Conservation (phyloP, 2,797 vertebrate genomes). For the Rhinoraja longicauda region DNA sequence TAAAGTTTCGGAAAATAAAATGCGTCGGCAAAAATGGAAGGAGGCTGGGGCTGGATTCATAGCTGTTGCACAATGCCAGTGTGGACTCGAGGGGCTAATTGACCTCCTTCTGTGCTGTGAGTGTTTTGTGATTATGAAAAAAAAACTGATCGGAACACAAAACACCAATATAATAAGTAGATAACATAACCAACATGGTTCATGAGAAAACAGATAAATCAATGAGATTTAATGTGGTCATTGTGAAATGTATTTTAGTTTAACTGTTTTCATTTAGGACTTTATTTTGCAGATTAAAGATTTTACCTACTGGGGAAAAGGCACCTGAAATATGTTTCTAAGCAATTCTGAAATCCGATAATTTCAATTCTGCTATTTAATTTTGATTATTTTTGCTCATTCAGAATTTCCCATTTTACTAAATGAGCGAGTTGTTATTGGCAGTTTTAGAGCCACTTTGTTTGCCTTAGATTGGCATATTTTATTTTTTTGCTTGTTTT, state of each 20-base stretch:
- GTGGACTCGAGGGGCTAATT: too few species aligned
- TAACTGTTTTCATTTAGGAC: neutral
- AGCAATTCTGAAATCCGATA: neutral
- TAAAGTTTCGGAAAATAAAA: too few species aligned
- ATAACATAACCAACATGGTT: neutral
- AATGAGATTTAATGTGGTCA: neutral
- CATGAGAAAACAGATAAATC: neutral
- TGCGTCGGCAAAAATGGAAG: too few species aligned
- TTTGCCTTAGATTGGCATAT: neutral
- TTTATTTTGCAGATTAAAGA: neutral
- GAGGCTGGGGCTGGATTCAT: too few species aligned
- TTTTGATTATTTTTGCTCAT: neutral
- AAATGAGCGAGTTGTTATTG: neutral
- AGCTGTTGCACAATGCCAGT: too few species aligned
- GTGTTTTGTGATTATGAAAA: too few species aligned
- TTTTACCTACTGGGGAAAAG: neutral
- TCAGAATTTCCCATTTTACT: neutral
- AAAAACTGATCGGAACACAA: neutral
- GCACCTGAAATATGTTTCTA: neutral
- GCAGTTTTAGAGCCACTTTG: neutral
- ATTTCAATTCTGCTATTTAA: neutral
- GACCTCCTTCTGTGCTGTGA: too few species aligned
- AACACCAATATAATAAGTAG: neutral
- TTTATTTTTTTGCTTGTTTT: neutral
- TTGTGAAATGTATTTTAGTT: neutral